Base-by-base conservation (phyloP, 1,140 invertebrate species). In the Acromyrmex echinatior region DNA sequence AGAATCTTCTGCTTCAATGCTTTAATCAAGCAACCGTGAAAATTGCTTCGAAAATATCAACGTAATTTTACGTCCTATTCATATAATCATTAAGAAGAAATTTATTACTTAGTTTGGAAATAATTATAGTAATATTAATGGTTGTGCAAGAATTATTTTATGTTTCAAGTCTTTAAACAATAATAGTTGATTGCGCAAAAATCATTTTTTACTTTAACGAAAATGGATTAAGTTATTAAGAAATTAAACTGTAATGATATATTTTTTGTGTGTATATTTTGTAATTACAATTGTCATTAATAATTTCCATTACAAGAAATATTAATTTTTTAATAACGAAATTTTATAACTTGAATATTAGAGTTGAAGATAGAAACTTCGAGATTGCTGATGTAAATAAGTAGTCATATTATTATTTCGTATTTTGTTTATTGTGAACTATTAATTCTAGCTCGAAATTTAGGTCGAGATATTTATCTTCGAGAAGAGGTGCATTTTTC, bases 1-100 rank as follows among this genome's bases (percentile, higher is more conserved):
- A 84, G 56, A 31, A 58, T 63, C 70, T 76, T 84, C 39, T 74
- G 66, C 16, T 39, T 81, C 79, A 53, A 28, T 58, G 79, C 31
- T 16, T 28, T 60, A 45, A 56, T 71, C 66, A 16, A 39, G 53
- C 51, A 60, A 81, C 35, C 51, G 66, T 81, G 35, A 81, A 71
- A 71, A 81, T 71, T 71, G 66, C 53, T 9, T 60, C 66, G 66
- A 81, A 35, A 81, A 12, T 10, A 25, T 58, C 1, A 10, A 58
- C 14, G 21, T 35, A 71, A 45, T 25, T 71, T 81, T 63, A 51
- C 9, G 49, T 68, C 28, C 12, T 21, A 18, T 21, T 65, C 21
- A n/a, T 12, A 28, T n/a, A 21, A 71, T 10, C 51, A 14, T 68
- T 31, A 35, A 45, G 4, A n/a, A 81, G 49, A 88, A 84, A 84